Percentiles rank a stretch among this genome's conserved stretches.
These are phyloP conservation scores for Polydrusus pterygomalis DNA, from an alignment of 2,888 invertebrate genomes.

Conservation along the genomic window DNA sequence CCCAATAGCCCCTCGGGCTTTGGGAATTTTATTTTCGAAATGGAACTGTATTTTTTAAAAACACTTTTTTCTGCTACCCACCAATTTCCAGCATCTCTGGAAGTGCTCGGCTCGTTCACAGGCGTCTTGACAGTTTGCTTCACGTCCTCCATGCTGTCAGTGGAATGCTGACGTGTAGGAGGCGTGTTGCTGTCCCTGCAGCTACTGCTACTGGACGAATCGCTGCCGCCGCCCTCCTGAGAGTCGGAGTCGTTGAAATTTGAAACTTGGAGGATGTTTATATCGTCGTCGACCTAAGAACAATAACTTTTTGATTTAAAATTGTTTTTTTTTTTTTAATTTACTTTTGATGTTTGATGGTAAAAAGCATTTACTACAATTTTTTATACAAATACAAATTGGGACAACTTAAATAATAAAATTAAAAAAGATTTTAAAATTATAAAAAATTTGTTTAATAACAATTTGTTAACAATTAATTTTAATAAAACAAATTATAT, in stretches of 20 bases:
- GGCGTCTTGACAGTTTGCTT: conserved; percentile 33
- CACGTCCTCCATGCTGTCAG: conserved; percentile 50
- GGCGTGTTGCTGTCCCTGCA: conserved; percentile 65
- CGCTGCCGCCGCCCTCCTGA: conserved; percentile 81
- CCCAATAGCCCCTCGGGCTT: too few relatives aligned
- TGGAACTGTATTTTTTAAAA: too few relatives aligned
- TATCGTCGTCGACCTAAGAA: conserved; percentile 81
- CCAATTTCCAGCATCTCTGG: conserved; percentile 34
- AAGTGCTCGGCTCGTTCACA: conserved; percentile 28
- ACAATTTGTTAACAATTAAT: too few relatives aligned
- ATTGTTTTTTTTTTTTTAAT: too few relatives aligned
- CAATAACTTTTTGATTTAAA: neutral
- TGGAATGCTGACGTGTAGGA: conserved; percentile 66
- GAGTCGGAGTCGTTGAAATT: conserved; percentile 76
- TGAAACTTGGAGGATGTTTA: conserved; percentile 73
- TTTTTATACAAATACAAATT: too few relatives aligned
- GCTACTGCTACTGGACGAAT: conserved; percentile 71
- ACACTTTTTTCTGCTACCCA: neutral
- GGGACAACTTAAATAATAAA: too few relatives aligned
- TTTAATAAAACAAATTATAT: too few relatives aligned
- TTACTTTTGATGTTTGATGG: too few relatives aligned
- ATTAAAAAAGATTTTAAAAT: too few relatives aligned
- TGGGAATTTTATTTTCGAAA: too few relatives aligned
- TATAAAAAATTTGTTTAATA: too few relatives aligned
- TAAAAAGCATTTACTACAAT: conserved; percentile 29